A percentile compares a stretch with the other conserved stretches of the same genome.
phyloP scores from a whole-genome alignment of 2,888 invertebrate genomes.

The Bibio marci region DNA sequence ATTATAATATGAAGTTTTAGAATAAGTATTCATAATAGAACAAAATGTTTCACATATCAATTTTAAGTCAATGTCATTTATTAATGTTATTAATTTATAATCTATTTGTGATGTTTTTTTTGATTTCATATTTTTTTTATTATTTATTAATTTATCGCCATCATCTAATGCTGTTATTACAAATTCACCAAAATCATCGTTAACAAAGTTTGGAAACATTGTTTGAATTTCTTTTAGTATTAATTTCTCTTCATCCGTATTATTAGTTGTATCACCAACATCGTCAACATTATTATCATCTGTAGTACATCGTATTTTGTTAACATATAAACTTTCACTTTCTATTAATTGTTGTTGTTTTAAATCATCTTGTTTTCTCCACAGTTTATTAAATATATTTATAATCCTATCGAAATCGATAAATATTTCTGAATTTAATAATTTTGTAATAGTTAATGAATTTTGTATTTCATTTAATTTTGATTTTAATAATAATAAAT shows the following conservation, averaged over 20 bases:
- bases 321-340: slow-evolving; percentile 60
- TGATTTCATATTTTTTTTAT: slow-evolving; percentile 2
- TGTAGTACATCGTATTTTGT: slow-evolving; percentile 47
- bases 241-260: slow-evolving; percentile 43
- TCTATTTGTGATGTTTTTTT: slow-evolving; percentile 20
- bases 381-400: slow-evolving; percentile 44
- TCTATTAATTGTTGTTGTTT: slow-evolving; percentile 48
- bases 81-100: slow-evolving; percentile 14
- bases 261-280: too few species aligned
- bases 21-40: slow-evolving; percentile 18
- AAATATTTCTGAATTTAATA: slow-evolving; percentile 30
- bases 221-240: slow-evolving; percentile 44
- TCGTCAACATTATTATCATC: slow-evolving; percentile 17
- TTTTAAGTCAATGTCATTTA: slow-evolving; percentile 5
- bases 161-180: slow-evolving; percentile 25
- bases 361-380: slow-evolving; percentile 59
- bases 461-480: slow-evolving; percentile 52
- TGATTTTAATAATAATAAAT: slow-evolving; percentile 36
- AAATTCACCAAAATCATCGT: slow-evolving; percentile 53
- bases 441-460: slow-evolving; percentile 36
- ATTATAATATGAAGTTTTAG: slow-evolving; percentile 18
- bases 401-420: slow-evolving; percentile 36
- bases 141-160: slow-evolving; percentile 36
- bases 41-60: slow-evolving; percentile 22
- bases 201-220: slow-evolving; percentile 51